Percentiles rank a stretch among this genome's conserved stretches.
phyloP scores from a whole-genome alignment of 1,140 invertebrate genomes.

The Bombus ignitus region DNA sequence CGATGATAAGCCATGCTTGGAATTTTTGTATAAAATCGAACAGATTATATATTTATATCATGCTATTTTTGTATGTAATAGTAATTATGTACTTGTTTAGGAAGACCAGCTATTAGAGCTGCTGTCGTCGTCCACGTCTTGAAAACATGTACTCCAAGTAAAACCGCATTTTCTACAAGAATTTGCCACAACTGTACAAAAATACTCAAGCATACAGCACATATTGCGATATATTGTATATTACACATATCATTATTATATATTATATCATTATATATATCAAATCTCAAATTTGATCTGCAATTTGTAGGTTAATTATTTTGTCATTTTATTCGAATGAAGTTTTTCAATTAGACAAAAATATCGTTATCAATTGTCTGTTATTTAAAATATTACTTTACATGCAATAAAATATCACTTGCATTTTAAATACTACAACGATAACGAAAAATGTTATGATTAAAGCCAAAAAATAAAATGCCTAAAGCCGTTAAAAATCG shows the following conservation, averaged over 20 bases:
- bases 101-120: neutral
- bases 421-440: no score
- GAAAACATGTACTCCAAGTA: constrained; percentile 7
- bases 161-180: constrained; percentile 32
- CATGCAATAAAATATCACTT: neutral
- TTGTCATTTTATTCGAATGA: neutral
- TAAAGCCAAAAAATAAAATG: neutral
- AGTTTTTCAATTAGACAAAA: neutral
- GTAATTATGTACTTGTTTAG: neutral
- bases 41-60: neutral
- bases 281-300: neutral
- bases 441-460: neutral
- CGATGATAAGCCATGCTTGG: neutral
- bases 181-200: constrained; percentile 13
- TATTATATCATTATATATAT: no score
- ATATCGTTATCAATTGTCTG: neutral
- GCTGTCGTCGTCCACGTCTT: neutral
- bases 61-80: neutral
- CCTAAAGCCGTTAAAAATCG: neutral
- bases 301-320: neutral
- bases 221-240: neutral
- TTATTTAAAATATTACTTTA: neutral
- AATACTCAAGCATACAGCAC: constrained; percentile 23
- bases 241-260: no score
- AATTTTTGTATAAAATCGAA: neutral